Evolutionary conservation across 2,797 vertebrate species (phyloP), one percentile per base, ranked within the genome.

Genomic region (Xenopus petersii): DNA sequence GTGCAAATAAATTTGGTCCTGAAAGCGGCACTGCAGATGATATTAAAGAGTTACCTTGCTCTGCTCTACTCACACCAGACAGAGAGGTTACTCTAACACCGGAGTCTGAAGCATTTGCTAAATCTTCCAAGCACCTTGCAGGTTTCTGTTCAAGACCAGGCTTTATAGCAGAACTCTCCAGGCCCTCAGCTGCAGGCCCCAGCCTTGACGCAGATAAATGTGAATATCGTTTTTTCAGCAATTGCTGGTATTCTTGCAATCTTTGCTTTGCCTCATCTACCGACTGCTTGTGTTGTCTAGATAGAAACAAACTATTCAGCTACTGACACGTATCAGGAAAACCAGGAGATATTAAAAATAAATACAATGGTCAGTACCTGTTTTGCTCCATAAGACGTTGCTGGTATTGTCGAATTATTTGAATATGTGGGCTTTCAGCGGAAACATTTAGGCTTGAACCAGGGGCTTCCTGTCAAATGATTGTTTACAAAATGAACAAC

Each of bases 201-300:
- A 49, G 2, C 5, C 73, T 15, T 2, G 49, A 67, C 17, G 80
- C 63, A 75, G 81, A 78, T 72, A 78, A 0, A 21, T 85, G 71
- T 46, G 79, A 83, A 74, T 91, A 85, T 59, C 87, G 92, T 46
- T 88, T 82, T 70, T 83, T 91, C 67, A 98, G 75, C 16, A 90
- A 81, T 42, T 81, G 81, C 84, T 97, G 94, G 86, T 98, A 97
- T 30, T 97, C 92, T 16, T 94, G 88, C 46, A 99, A 88, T 15
- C 48, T 88, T 59, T 84, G 91, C 10, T 88, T 89, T 75, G 93
- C 94, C 75, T 90, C 92, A 73, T 94, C 91, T 74, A 94, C 73
- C 0, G 91, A 91, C n/a, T 86, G 88, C 82, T 87, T 89, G 80
- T 96, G 94, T 70, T 90, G 63, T 77, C 96, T 98, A 67, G 70